phyloP scores from a whole-genome alignment of 2,888 invertebrate genomes.

The Coelinius sp. region DNA sequence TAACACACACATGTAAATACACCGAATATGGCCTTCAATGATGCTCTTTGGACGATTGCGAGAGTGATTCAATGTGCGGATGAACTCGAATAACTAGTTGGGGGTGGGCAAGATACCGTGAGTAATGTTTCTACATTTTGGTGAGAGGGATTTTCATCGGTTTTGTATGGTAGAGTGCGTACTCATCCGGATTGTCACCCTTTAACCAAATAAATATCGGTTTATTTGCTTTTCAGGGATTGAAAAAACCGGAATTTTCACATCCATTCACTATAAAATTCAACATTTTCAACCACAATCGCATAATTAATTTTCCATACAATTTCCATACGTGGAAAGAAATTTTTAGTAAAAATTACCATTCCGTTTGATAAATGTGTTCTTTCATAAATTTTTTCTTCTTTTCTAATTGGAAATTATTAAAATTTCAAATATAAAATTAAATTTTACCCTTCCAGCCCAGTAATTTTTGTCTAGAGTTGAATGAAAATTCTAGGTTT shows the following conservation, averaged over 20 bases:
- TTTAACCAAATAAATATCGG: slow-evolving; percentile 4
- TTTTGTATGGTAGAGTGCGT: slow-evolving; percentile 50
- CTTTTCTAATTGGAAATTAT: too few species aligned
- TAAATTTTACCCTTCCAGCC: too few species aligned
- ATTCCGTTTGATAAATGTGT: too few species aligned
- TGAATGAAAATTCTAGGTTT: too few species aligned
- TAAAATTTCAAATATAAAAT: too few species aligned
- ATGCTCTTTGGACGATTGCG: neutral
- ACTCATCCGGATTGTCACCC: slow-evolving; percentile 23
- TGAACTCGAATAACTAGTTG: slow-evolving; percentile 26
- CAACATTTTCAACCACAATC: too few species aligned
- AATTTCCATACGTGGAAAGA: too few species aligned
- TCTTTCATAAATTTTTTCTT: too few species aligned
- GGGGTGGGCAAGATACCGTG: slow-evolving; percentile 63
- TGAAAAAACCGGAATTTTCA: slow-evolving; percentile 41
- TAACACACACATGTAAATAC: slow-evolving; percentile 15
- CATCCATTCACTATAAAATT: too few species aligned
- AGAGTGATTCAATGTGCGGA: slow-evolving; percentile 8
- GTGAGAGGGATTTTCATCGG: slow-evolving; percentile 34
- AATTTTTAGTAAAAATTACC: too few species aligned
- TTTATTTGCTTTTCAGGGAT: neutral
- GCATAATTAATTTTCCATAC: too few species aligned
- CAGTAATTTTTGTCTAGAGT: too few species aligned
- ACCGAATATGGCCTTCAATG: slow-evolving; percentile 16
- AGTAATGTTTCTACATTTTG: slow-evolving; percentile 65